Percentiles rank a stretch among this genome's conserved stretches.
Conservation (phyloP, 1,140 invertebrate genomes). For the Ceratina japonica region DNA sequence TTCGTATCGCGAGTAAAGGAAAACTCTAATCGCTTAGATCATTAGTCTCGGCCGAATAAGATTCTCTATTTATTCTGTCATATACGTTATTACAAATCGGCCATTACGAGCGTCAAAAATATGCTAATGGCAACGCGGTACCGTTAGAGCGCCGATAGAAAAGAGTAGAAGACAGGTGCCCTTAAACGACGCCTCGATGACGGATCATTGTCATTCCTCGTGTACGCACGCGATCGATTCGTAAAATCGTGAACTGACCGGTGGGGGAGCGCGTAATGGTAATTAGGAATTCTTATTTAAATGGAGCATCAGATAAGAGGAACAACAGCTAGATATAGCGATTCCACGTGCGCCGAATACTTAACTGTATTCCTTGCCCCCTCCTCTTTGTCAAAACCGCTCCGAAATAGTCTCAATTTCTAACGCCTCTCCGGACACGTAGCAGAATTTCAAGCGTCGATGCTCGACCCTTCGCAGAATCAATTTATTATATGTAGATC, state of each 20-base stretch:
- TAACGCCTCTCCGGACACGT: not conserved
- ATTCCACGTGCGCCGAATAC: conserved; percentile 70
- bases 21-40: not conserved
- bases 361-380: conserved; percentile 67
- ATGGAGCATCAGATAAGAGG: conserved; percentile 73
- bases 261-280: conserved; percentile 62
- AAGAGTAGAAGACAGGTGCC: not conserved
- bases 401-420: not conserved
- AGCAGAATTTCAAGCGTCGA: no score
- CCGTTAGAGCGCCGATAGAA: conserved; percentile 14
- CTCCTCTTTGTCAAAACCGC: conserved; percentile 7
- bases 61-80: not conserved
- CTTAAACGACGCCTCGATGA: conserved; percentile 3
- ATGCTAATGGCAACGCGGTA: not conserved
- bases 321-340: conserved; percentile 68
- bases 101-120: conserved; percentile 12
- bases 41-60: not conserved
- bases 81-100: not conserved
- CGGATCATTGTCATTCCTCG: conserved; percentile 32
- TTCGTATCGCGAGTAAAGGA: no score
- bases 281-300: conserved; percentile 73
- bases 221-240: conserved; percentile 18
- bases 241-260: conserved; percentile 30
- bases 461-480: no score
- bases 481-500: no score